Conservation (phyloP, 2,888 invertebrate species). For the Torymus tubicola region DNA sequence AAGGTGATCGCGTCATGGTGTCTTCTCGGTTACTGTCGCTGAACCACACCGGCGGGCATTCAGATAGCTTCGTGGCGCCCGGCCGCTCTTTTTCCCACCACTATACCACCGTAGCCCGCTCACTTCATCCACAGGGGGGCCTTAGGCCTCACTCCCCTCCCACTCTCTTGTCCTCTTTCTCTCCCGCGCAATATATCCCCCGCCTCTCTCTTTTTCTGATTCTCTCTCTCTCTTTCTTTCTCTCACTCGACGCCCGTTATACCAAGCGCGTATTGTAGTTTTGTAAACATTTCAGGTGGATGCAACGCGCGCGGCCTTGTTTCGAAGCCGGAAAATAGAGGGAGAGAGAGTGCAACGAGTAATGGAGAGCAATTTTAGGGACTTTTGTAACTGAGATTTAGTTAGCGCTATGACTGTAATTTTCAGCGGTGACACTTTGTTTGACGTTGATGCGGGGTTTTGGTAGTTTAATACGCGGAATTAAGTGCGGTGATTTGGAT, state of each 20-base stretch:
- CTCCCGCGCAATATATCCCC: conserved; percentile 1
- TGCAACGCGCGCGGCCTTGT: no score
- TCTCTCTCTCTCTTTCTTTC: conserved; percentile 1
- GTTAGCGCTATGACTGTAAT: neutral
- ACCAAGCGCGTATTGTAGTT: no score
- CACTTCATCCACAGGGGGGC: conserved; percentile 7
- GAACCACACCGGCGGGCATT: conserved; percentile 66
- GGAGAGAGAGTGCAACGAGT: conserved; percentile 1
- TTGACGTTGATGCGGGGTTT: no score
- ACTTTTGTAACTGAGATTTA: conserved; percentile 27
- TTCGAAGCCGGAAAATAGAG: neutral
- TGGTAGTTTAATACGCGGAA: no score
- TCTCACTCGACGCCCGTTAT: neutral
- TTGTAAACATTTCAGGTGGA: no score
- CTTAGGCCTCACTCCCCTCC: conserved; percentile 45
- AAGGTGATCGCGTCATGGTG: conserved; percentile 74
- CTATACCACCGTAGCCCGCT: neutral
- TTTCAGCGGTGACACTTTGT: neutral
- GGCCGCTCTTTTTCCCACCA: conserved; percentile 53
- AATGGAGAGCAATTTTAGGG: conserved; percentile 12
- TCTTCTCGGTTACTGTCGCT: conserved; percentile 74
- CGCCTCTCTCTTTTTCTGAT: conserved; percentile 3
- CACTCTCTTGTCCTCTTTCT: conserved; percentile 17
- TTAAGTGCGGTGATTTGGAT: no score
- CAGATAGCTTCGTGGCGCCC: conserved; percentile 37